Evolutionary conservation across 2,797 vertebrate species (phyloP).

Genomic region (Lepilemur septentrionalis): DNA sequence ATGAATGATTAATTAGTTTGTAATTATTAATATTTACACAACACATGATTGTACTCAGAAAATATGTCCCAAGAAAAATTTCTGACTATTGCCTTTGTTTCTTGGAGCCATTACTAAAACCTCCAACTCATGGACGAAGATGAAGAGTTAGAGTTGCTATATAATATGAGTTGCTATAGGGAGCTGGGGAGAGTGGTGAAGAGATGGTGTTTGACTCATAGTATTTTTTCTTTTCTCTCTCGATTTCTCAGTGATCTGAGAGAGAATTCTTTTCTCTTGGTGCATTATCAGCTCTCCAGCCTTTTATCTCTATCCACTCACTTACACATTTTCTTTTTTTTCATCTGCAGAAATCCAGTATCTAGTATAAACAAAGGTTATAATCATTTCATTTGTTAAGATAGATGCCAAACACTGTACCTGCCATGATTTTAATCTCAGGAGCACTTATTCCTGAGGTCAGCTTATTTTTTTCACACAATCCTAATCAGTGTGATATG

Average conservation of each 20-base stretch:
- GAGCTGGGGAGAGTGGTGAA: not conserved
- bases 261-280: constrained; percentile 19
- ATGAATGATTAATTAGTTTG: not conserved
- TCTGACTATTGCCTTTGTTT: constrained; percentile 15
- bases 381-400: constrained; percentile 34
- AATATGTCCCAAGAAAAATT: constrained; percentile 39
- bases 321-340: constrained; percentile 4
- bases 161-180: not conserved
- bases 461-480: constrained; percentile 52
- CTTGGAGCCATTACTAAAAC: not conserved
- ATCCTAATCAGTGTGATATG: constrained; percentile 32
- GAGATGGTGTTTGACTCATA: not conserved
- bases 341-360: not conserved
- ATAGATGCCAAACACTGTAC: constrained; percentile 29
- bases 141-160: not conserved
- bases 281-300: not conserved
- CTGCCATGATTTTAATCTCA: constrained; percentile 37
- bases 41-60: not conserved
- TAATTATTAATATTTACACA: constrained; percentile 25
- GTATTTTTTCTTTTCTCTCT: not conserved
- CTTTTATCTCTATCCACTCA: not conserved
- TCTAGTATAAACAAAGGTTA: constrained; percentile 48
- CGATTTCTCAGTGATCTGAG: constrained; percentile 19
- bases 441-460: constrained; percentile 23
- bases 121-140: not conserved